Evolutionary conservation across 2,888 invertebrate species (phyloP).

Genomic region (Myathropa florea): DNA sequence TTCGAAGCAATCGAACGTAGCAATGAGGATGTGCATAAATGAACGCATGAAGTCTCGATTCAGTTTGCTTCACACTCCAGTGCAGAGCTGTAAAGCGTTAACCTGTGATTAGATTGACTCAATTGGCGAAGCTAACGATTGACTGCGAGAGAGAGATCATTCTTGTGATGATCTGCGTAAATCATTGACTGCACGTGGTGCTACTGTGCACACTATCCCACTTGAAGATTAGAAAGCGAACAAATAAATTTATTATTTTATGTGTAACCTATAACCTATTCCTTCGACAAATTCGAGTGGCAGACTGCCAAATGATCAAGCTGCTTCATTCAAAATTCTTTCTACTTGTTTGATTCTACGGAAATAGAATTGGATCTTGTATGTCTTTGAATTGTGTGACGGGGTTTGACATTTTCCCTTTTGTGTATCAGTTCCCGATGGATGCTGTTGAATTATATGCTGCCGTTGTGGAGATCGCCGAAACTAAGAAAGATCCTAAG

Average conservation of each 20-base stretch:
- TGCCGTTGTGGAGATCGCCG: no score
- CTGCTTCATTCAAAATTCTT: no score
- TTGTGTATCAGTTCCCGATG: neutral
- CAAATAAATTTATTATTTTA: neutral
- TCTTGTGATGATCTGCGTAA: neutral
- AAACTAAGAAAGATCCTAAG: no score
- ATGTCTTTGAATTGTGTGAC: neutral
- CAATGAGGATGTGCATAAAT: neutral
- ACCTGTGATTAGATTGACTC: neutral
- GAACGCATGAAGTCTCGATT: neutral
- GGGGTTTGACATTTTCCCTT: neutral
- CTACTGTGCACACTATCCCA: neutral
- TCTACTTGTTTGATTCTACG: neutral
- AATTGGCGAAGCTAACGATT: neutral
- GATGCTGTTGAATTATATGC: no score
- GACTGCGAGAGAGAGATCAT: neutral
- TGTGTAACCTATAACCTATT: neutral
- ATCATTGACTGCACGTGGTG: neutral
- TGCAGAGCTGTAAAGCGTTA: neutral
- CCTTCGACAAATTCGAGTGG: neutral
- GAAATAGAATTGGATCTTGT: neutral
- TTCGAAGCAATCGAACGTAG: neutral
- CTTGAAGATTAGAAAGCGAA: neutral
- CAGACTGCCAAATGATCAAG: neutral
- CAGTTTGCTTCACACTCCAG: neutral